Percentiles rank a stretch among this genome's conserved stretches.
Evolutionary conservation across 2,888 invertebrate species (phyloP).

Genomic region (Cryptus armator): DNA sequence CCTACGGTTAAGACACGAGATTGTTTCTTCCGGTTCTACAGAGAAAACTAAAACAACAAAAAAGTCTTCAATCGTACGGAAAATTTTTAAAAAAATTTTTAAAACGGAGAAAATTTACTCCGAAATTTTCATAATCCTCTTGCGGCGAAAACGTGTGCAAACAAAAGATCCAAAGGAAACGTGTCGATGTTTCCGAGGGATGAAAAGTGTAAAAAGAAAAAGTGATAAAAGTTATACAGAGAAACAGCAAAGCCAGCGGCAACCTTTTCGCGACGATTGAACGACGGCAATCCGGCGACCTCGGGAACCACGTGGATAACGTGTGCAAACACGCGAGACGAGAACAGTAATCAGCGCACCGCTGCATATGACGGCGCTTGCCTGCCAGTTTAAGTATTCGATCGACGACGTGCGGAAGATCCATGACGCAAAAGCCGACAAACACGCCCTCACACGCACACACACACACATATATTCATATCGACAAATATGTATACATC

Average conservation of each 20-base stretch:
- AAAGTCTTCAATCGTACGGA: too few species aligned
- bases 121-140: not conserved
- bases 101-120: not conserved
- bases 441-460: not conserved
- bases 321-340: conserved; percentile 6
- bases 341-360: conserved; percentile 30
- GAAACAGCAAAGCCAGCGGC: not conserved
- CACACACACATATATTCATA: not conserved
- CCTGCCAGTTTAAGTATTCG: conserved; percentile 4
- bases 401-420: not conserved
- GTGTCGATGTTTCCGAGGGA: conserved; percentile 10
- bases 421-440: not conserved
- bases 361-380: conserved; percentile 13
- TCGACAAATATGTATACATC: not conserved
- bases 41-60: conserved; percentile 5
- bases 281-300: not conserved
- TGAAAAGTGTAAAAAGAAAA: conserved; percentile 25
- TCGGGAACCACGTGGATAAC: conserved; percentile 15
- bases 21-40: not conserved
- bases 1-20: not conserved
- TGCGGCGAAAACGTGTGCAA: not conserved
- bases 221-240: not conserved
- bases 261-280: not conserved
- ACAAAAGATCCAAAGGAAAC: not conserved
- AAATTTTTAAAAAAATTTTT: too few species aligned